These are phyloP conservation scores for Halcyon smyrnensis DNA, from an alignment of 2,797 vertebrate genomes.

Conservation along the genomic window DNA sequence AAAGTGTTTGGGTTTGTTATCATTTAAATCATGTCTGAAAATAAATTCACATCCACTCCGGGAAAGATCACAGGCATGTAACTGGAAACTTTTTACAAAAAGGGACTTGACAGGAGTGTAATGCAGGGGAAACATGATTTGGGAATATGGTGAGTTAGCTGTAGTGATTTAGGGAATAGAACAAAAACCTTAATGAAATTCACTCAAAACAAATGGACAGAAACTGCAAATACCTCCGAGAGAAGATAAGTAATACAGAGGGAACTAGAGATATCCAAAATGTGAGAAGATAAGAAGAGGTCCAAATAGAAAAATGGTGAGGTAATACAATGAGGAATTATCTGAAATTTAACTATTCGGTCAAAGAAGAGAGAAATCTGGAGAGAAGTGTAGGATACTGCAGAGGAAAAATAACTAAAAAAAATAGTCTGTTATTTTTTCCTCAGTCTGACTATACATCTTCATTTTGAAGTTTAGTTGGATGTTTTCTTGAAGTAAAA, in stretches of 20 bases:
- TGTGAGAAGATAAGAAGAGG: not conserved
- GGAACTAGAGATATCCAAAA: not conserved
- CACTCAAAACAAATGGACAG: not conserved
- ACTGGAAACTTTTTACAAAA: not conserved
- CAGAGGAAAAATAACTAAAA: not conserved
- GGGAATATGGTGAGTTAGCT: not conserved
- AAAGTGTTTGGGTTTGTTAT: not conserved
- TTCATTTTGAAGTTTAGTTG: not conserved
- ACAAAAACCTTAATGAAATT: slow-evolving; percentile 2
- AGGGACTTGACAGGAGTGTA: not conserved
- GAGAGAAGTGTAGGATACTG: not conserved
- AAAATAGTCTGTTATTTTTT: not conserved
- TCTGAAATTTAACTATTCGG: not conserved
- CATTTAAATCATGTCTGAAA: not conserved
- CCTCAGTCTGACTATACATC: not conserved
- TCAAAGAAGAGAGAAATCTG: not conserved
- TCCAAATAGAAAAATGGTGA: not conserved
- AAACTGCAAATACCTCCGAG: not conserved
- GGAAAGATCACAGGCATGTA: not conserved
- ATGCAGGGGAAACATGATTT: not conserved
- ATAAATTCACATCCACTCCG: not conserved
- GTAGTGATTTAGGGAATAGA: not conserved
- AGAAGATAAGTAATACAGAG: not conserved
- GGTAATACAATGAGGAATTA: not conserved
- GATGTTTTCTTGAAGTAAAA: not conserved